These are phyloP conservation scores for Morus bassanus DNA, from an alignment of 2,797 vertebrate species.

Conservation along the genomic window DNA sequence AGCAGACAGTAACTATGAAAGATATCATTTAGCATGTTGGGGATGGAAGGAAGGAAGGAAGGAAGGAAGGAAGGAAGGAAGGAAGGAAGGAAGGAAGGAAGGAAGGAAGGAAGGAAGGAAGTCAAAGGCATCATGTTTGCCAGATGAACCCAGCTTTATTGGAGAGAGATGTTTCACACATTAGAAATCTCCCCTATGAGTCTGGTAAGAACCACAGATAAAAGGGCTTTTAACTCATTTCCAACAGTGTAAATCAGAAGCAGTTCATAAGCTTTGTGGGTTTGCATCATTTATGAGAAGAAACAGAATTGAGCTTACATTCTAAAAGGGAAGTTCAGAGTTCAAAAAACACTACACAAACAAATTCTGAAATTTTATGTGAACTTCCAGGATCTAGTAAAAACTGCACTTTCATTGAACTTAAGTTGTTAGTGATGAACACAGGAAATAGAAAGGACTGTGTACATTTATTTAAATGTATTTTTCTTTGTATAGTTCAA, in stretches of 20 bases:
- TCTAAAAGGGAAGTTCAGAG: not conserved
- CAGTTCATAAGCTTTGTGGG: not conserved
- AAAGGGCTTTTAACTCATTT: not conserved
- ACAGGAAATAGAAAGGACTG: not conserved
- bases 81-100: not conserved
- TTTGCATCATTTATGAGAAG: not conserved
- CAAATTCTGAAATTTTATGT: not conserved
- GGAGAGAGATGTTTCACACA: not conserved
- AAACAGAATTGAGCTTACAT: not conserved
- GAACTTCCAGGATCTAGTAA: not conserved
- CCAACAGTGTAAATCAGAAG: not conserved
- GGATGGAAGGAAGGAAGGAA: too few species aligned
- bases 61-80: not conserved
- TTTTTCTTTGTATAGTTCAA: not conserved
- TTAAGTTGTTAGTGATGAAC: not conserved
- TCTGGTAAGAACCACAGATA: not conserved
- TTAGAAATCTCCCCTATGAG: not conserved
- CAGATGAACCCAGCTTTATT: not conserved
- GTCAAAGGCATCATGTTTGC: accelerated
- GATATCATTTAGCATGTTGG: not conserved
- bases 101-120: not conserved
- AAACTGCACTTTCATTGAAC: not conserved
- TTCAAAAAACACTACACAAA: not conserved
- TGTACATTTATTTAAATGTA: not conserved
- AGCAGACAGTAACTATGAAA: not conserved